Evolutionary conservation across 2,113 vertebrate species (phyloP).

Genomic region (Phrynosoma platyrhinos): DNA sequence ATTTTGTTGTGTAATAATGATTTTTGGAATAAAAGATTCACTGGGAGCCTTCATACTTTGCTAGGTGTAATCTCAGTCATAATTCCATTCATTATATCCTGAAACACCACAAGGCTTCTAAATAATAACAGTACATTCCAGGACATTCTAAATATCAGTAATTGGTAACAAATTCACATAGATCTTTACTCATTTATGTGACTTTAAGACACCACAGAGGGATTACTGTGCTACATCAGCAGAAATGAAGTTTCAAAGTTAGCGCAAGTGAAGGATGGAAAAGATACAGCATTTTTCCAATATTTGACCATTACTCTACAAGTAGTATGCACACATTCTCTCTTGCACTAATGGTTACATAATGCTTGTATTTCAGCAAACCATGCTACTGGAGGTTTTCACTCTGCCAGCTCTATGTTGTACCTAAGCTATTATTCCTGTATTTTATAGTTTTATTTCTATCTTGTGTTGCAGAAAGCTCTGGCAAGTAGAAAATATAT

Average conservation of each 20-base stretch:
- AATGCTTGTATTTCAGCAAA: no score
- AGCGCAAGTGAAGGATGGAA: no score
- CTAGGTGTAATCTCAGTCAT: neutral
- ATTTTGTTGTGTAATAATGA: neutral
- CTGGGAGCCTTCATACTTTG: no score
- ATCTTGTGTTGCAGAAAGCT: neutral
- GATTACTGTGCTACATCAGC: no score
- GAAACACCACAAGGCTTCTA: neutral
- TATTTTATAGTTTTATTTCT: neutral
- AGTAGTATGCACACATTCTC: no score
- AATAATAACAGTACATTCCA: neutral
- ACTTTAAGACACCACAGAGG: no score
- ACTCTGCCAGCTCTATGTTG: neutral
- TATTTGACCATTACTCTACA: no score
- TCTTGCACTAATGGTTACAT: no score
- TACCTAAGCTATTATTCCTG: neutral
- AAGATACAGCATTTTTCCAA: no score
- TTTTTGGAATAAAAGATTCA: neutral
- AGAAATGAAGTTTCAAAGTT: no score
- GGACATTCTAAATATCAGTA: neutral
- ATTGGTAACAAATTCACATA: neutral
- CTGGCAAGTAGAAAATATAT: neutral
- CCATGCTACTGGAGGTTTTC: neutral
- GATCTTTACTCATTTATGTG: neutral
- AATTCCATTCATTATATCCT: neutral